Evolutionary conservation across 2,888 invertebrate species (phyloP), one percentile per base, ranked within the genome.

Genomic region (Neoaliturus tenellus): DNA sequence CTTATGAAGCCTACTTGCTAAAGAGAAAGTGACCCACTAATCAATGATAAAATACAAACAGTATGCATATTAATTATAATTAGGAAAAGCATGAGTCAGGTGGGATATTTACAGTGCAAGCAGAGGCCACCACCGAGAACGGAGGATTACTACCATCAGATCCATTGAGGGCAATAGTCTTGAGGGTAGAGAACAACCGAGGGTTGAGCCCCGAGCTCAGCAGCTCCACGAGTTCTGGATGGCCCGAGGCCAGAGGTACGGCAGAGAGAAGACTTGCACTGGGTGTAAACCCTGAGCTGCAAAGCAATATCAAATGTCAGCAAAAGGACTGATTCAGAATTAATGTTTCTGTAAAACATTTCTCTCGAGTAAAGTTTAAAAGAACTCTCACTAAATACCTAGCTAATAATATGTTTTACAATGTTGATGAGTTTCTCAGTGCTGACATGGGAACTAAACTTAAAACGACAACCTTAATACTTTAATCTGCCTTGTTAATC

Each of bases 101-200:
- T 31, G n/a, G 48, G 75, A 62, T 84, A 84, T 84, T 75, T 84
- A 84, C 84, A 84, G 23, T 28, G 33, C 31, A 31, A 69, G 33
- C 20, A 33, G n/a, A 33, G 25, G 39, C 83, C 31, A 35, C 48
- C 83, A 80, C 80, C 83, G 28, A 20, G 80, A 58, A 41, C 80
- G 51, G 23, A 80, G 48, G 33, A 55, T 41, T 23, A 78, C n/a
- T 86, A 91, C 91, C 91, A 85, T 88, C 86, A 44, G 89, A 86
- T 85, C 91, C 91, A 84, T 89, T 86, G 41, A 86, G 85, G 67
- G 90, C 93, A 85, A 95, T 90, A 10, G 90, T 88, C 85, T 92
- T 89, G 33, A 95, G 91, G 87, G 93, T 93, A 51, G 89, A 89
- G 12, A 93, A 93, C 67, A 95, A 91, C 25, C 88, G 88, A 8